phyloP scores from a whole-genome alignment of 2,797 vertebrate genomes.

The Naso thynnoides region DNA sequence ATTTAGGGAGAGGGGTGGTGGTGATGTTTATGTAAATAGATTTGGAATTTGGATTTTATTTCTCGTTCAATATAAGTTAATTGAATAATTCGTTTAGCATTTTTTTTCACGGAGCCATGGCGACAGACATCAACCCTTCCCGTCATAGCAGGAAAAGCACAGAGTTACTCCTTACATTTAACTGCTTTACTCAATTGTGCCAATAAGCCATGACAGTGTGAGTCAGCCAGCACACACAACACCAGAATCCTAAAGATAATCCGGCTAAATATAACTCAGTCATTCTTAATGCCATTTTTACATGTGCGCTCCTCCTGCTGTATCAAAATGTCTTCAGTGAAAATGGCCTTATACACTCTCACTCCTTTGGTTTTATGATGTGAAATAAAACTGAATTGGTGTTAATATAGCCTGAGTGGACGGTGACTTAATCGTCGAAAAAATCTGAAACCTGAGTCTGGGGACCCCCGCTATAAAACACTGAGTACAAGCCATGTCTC shows the following conservation, averaged over 20 bases:
- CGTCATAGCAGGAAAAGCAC: neutral
- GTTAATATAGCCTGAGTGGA: neutral
- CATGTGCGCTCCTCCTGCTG: neutral
- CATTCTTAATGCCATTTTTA: slow-evolving; percentile 9
- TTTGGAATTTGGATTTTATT: no score
- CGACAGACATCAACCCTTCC: no score
- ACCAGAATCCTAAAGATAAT: neutral
- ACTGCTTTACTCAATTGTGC: slow-evolving; percentile 3
- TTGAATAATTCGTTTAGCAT: no score
- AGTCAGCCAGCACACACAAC: slow-evolving; percentile 5
- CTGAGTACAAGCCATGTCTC: slow-evolving; percentile 24
- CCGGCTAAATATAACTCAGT: slow-evolving; percentile 4
- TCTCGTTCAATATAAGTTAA: no score
- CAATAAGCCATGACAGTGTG: neutral
- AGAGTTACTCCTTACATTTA: neutral
- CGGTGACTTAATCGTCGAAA: slow-evolving; percentile 2
- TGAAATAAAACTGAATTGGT: slow-evolving; percentile 13
- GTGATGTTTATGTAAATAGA: no score
- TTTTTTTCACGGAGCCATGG: no score
- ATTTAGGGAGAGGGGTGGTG: no score
- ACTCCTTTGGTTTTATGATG: neutral
- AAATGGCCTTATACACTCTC: neutral
- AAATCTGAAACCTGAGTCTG: slow-evolving; percentile 33
- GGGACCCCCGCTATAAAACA: slow-evolving; percentile 28
- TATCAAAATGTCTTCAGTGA: neutral